phyloP scores from a whole-genome alignment of 30 jellyfish, hydroid and myxozoan genomes.

The Clytia hemisphaerica region DNA sequence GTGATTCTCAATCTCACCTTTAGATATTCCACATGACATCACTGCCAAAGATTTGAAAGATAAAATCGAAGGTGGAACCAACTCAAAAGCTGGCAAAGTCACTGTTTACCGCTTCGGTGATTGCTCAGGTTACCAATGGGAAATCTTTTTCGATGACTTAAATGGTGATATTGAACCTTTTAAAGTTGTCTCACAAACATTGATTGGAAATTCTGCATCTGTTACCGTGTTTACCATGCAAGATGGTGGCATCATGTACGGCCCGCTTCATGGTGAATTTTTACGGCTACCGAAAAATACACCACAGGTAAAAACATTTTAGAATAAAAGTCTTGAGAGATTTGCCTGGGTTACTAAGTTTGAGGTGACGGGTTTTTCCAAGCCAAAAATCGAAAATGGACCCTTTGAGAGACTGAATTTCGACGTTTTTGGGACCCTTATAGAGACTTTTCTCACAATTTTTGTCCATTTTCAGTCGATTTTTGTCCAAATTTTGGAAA shows the following conservation, averaged over 20 bases:
- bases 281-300: slow-evolving; percentile 49
- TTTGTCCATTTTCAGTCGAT: no score
- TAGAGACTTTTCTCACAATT: no score
- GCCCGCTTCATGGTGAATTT: slow-evolving; percentile 72
- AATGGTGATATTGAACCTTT: slow-evolving; percentile 72
- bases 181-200: slow-evolving; percentile 23
- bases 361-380: no score
- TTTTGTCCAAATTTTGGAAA: no score
- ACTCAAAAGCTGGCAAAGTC: background rate
- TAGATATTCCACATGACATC: slow-evolving; percentile 5
- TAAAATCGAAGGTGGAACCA: slow-evolving; percentile 14
- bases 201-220: slow-evolving; percentile 49
- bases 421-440: no score
- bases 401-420: no score
- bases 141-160: slow-evolving; percentile 41
- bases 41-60: slow-evolving; percentile 1
- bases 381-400: no score
- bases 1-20: no score
- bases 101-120: slow-evolving; percentile 27
- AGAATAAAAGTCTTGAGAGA: no score
- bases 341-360: no score
- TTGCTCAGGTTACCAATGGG: slow-evolving; percentile 58
- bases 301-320: slow-evolving; percentile 92
- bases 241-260: slow-evolving; percentile 71
- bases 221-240: slow-evolving; percentile 15